A percentile compares a stretch with the other conserved stretches of the same genome.
Evolutionary conservation across 2,888 invertebrate genomes (phyloP).

Genomic region (Neocrepidodera transversa): DNA sequence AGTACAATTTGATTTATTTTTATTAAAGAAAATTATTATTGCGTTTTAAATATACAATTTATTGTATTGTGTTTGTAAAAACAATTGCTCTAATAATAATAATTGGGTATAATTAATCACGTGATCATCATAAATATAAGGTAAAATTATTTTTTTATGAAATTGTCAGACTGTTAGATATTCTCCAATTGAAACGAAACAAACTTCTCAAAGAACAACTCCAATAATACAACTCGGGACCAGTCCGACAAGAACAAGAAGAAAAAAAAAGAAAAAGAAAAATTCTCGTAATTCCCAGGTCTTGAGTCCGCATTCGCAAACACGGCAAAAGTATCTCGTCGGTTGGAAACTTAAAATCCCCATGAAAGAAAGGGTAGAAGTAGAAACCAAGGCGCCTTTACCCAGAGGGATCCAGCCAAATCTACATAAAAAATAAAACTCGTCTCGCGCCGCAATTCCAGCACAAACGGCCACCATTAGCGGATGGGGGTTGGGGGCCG

Average conservation of each 20-base stretch:
- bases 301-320: constrained; percentile 2
- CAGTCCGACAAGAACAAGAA: not conserved
- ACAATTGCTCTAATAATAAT: too few relatives aligned
- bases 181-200: too few relatives aligned
- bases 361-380: constrained; percentile 55
- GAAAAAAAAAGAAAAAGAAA: not conserved
- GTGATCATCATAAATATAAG: too few relatives aligned
- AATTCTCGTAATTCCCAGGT: constrained; percentile 1
- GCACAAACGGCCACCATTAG: constrained; percentile 62
- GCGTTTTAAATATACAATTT: too few relatives aligned
- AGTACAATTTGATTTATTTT: too few relatives aligned
- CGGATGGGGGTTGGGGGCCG: constrained; percentile 50
- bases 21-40: too few relatives aligned
- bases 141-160: too few relatives aligned
- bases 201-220: too few relatives aligned
- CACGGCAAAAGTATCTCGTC: constrained; percentile 1
- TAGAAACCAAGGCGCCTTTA: constrained; percentile 43
- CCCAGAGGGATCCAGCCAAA: constrained; percentile 52
- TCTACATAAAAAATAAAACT: constrained; percentile 61
- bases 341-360: constrained; percentile 3
- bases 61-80: too few relatives aligned
- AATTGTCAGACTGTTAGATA: too few relatives aligned
- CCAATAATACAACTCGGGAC: too few relatives aligned
- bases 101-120: too few relatives aligned
- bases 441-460: constrained; percentile 60